Percentiles rank a stretch among this genome's conserved stretches.
phyloP scores from a whole-genome alignment of 2,888 invertebrate genomes.

The Brachypalpus laphriformis region DNA sequence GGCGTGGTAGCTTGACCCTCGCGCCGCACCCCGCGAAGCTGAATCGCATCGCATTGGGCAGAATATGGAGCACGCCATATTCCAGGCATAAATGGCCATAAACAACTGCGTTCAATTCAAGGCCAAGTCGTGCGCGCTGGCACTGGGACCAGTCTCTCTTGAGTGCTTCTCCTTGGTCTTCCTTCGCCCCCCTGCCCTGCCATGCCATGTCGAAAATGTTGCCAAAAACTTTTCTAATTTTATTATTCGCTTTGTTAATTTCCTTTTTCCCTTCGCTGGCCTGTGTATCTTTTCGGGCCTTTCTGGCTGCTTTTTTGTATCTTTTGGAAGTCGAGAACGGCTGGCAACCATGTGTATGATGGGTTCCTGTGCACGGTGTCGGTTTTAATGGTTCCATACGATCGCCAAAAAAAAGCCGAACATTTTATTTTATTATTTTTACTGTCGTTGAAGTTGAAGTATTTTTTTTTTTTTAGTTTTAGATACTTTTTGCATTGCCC shows the following conservation, averaged over 20 bases:
- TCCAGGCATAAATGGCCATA: slow-evolving; percentile 60
- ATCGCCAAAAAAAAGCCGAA: slow-evolving; percentile 45
- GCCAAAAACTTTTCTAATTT: slow-evolving; percentile 72
- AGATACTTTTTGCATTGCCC: slow-evolving; percentile 68
- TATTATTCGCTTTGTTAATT: slow-evolving; percentile 67
- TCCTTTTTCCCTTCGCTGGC: slow-evolving; percentile 47
- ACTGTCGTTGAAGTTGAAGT: slow-evolving; percentile 38
- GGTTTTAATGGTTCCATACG: slow-evolving; percentile 61
- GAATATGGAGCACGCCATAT: slow-evolving; percentile 73
- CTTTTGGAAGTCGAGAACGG: slow-evolving; percentile 29
- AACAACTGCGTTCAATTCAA: slow-evolving; percentile 74
- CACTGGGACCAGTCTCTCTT: slow-evolving; percentile 52
- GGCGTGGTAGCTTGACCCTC: not conserved
- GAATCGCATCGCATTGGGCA: slow-evolving; percentile 31
- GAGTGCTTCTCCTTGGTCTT: not conserved
- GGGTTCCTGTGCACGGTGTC: slow-evolving; percentile 61
- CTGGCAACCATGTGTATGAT: slow-evolving; percentile 64
- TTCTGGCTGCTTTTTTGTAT: not conserved
- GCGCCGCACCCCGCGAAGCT: not conserved
- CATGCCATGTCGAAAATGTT: slow-evolving; percentile 38
- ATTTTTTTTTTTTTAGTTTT: slow-evolving; percentile 42
- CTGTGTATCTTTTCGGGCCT: not conserved
- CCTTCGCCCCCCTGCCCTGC: not conserved
- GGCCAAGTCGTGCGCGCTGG: slow-evolving; percentile 65
- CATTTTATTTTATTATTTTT: slow-evolving; percentile 56